Percentiles rank a stretch among this genome's conserved stretches.
Conservation (phyloP, 30 jellyfish, hydroid and myxozoan genomes). For the Rhopilema esculentum region DNA sequence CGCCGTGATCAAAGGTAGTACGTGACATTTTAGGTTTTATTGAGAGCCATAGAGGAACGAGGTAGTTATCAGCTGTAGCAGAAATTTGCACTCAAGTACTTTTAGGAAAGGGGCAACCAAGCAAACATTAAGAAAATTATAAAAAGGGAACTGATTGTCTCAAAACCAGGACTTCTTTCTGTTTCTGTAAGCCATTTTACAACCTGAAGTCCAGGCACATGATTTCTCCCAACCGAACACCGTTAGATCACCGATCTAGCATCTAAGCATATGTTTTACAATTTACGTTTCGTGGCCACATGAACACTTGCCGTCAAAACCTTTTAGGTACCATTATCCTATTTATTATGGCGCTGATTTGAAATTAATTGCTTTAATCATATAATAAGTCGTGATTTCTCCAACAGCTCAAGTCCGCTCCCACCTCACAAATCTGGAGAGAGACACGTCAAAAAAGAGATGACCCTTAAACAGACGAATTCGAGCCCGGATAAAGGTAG, state of each 20-base stretch:
- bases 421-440: constrained; percentile 28
- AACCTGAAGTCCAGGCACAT: no score
- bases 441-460: constrained; percentile 39
- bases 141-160: no score
- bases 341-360: neutral
- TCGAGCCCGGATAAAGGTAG: constrained; percentile 57
- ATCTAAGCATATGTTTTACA: neutral
- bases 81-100: no score
- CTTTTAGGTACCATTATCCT: neutral
- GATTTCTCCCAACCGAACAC: neutral
- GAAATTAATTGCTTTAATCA: neutral
- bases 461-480: constrained; percentile 6
- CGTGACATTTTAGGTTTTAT: no score
- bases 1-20: no score
- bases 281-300: neutral
- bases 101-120: no score
- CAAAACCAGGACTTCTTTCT: no score
- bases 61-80: no score
- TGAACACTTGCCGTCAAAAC: no score
- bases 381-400: neutral
- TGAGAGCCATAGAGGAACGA: no score
- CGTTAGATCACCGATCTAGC: neutral
- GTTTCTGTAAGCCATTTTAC: no score
- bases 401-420: constrained; percentile 31
- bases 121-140: no score